phyloP scores from a whole-genome alignment of 2,888 invertebrate species.

The Hyposoter didymator region DNA sequence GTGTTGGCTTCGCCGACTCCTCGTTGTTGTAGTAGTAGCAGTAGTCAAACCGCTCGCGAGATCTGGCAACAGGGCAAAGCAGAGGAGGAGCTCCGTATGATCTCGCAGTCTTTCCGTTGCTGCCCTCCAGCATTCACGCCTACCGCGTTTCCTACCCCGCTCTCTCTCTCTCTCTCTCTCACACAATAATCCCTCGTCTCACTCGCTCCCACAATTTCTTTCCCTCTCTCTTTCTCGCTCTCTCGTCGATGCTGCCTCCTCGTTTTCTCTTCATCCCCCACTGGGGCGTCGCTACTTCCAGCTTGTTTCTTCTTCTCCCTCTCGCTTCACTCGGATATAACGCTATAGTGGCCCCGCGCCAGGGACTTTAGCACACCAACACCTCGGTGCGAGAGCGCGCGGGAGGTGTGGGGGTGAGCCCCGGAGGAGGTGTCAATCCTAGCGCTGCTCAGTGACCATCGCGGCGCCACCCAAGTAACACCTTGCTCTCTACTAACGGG shows the following conservation, averaged over 20 bases:
- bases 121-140: constrained; percentile 84
- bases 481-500: constrained; percentile 81
- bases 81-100: constrained; percentile 80
- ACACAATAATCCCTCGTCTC: constrained; percentile 26
- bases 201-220: constrained; percentile 29
- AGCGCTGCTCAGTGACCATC: constrained; percentile 85
- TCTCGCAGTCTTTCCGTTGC: constrained; percentile 83
- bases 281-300: constrained; percentile 51
- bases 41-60: constrained; percentile 56
- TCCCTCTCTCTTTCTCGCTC: constrained; percentile 54
- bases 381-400: constrained; percentile 77
- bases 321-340: constrained; percentile 61
- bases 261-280: constrained; percentile 35
- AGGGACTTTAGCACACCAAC: constrained; percentile 83
- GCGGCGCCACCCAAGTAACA: constrained; percentile 85
- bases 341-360: constrained; percentile 64
- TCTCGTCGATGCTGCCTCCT: constrained; percentile 29
- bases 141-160: constrained; percentile 80
- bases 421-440: constrained; percentile 84
- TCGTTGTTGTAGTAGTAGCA: constrained; percentile 24
- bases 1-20: neutral
- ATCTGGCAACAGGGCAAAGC: constrained; percentile 78
- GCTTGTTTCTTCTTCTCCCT: constrained; percentile 41
- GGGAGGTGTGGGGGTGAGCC: constrained; percentile 83
- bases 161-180: constrained; percentile 66